A percentile compares a stretch with the other conserved stretches of the same genome.
Conservation (phyloP, 2,113 vertebrate genomes). For the Hemiprocne comata region DNA sequence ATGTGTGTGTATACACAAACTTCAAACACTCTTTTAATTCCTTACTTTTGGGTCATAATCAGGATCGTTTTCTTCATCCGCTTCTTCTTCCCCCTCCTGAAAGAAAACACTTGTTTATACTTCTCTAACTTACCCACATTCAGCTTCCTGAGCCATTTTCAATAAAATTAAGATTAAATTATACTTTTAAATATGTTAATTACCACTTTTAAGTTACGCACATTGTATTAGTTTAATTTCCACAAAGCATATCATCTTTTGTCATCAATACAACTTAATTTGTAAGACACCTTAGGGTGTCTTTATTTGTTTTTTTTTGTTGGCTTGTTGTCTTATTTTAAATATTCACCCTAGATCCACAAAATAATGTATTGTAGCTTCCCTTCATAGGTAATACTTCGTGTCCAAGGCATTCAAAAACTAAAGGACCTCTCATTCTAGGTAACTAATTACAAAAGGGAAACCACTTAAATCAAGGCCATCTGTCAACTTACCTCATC, state of each 20-base stretch:
- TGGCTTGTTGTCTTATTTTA: not conserved
- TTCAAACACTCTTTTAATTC: not conserved
- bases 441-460: not conserved
- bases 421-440: not conserved
- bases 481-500: conserved; percentile 88
- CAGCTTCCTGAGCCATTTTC: not conserved
- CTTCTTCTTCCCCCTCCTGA: conserved; percentile 98
- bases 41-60: conserved; percentile 96
- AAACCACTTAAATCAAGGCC: not conserved
- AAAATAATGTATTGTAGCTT: not conserved
- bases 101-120: conserved; percentile 10
- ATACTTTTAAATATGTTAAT: not conserved
- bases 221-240: not conserved
- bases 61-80: conserved; percentile 97
- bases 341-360: not conserved
- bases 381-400: not conserved
- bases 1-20: not conserved
- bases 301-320: not conserved
- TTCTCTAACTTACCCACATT: not conserved
- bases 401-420: not conserved
- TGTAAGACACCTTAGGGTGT: not conserved
- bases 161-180: not conserved
- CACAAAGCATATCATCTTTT: not conserved
- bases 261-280: not conserved
- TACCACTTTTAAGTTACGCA: not conserved